Percentiles rank a stretch among this genome's conserved stretches.
phyloP scores from a whole-genome alignment of 1,140 invertebrate genomes.

The Aphis craccivora region DNA sequence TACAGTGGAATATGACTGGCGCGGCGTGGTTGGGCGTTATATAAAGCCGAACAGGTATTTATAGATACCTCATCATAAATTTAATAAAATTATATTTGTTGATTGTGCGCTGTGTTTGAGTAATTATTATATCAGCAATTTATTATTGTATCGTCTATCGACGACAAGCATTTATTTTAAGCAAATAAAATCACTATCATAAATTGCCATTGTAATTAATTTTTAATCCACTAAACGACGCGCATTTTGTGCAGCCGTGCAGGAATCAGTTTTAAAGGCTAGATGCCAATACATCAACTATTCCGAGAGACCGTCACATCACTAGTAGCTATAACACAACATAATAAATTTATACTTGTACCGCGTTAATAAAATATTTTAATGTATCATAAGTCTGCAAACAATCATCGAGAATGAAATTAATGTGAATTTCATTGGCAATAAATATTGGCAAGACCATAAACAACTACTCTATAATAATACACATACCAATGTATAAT shows the following conservation, averaged over 20 bases:
- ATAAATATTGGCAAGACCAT: background rate
- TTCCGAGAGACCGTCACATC: background rate
- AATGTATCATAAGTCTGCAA: background rate
- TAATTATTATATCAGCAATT: background rate
- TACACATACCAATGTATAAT: background rate
- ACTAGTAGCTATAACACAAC: background rate
- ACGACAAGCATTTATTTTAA: background rate
- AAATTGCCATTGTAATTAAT: background rate
- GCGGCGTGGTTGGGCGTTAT: background rate
- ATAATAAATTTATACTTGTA: background rate
- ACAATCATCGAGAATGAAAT: background rate
- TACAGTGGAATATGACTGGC: background rate
- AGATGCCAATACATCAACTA: background rate
- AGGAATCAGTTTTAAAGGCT: background rate
- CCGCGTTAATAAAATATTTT: background rate
- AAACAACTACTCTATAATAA: background rate
- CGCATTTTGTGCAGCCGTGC: background rate
- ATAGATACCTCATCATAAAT: background rate
- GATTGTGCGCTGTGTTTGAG: background rate
- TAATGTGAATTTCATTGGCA: conserved; percentile 1
- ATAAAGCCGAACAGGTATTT: background rate
- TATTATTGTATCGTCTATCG: conserved; percentile 16
- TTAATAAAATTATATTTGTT: conserved; percentile 4
- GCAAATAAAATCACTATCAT: background rate
- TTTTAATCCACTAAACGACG: conserved; percentile 1